Conservation (phyloP, 2,113 vertebrate species). For the Merops nubicus region DNA sequence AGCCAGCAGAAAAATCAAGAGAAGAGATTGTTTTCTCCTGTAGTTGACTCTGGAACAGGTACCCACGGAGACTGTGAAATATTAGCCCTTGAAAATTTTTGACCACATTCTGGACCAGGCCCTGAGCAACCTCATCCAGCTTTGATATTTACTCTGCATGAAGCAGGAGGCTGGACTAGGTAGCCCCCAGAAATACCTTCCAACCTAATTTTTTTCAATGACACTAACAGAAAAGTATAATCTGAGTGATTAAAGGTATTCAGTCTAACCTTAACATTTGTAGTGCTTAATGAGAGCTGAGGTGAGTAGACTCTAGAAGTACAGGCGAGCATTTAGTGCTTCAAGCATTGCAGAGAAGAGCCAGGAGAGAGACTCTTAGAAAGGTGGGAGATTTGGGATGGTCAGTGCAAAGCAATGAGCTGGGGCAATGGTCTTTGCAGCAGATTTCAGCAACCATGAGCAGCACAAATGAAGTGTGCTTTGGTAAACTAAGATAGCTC, state of each 20-base stretch:
- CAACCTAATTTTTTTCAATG: not conserved
- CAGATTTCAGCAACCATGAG: not conserved
- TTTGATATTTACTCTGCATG: not conserved
- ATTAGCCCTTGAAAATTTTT: not conserved
- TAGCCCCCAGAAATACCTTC: not conserved
- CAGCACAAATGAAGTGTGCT: not conserved
- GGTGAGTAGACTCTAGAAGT: not conserved
- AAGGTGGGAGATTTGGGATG: not conserved
- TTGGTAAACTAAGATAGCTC: not conserved
- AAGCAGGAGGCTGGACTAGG: not conserved
- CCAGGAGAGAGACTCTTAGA: not conserved
- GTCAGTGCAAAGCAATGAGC: not conserved
- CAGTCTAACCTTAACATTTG: not conserved
- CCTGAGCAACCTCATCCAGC: not conserved
- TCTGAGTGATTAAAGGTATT: not conserved
- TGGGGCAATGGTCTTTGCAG: not conserved
- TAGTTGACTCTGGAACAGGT: not conserved
- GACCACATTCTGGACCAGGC: not conserved
- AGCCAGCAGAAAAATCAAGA: not conserved
- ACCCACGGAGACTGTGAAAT: not conserved
- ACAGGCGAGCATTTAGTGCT: not conserved
- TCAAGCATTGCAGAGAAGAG: not conserved
- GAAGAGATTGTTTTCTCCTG: not conserved
- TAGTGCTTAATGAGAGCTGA: not conserved
- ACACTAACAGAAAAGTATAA: not conserved